Conservation (phyloP, 2,113 vertebrate genomes). For the Pelodiscus sinensis region DNA sequence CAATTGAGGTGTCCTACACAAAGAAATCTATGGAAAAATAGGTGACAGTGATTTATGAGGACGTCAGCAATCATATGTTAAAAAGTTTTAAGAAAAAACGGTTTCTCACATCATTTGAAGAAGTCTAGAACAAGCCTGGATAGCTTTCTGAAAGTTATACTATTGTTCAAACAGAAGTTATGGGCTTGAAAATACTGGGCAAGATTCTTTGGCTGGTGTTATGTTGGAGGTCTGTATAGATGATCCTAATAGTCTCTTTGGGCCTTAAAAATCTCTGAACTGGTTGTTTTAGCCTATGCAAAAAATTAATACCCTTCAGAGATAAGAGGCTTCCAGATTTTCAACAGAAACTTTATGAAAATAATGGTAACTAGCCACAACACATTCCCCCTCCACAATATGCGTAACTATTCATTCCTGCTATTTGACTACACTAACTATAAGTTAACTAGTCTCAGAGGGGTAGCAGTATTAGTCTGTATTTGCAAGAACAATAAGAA, state of each 20-base stretch:
- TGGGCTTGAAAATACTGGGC: fast-evolving
- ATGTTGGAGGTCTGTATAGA: not conserved
- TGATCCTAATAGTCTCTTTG: not conserved
- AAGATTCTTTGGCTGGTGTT: not conserved
- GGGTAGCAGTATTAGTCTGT: no score
- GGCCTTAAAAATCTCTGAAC: not conserved
- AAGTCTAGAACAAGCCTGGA: fast-evolving
- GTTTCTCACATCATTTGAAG: not conserved
- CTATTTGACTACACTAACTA: not conserved
- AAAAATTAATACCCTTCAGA: not conserved
- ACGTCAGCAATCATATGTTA: fast-evolving
- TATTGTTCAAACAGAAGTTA: not conserved
- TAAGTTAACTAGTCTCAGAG: not conserved
- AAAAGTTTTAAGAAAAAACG: fast-evolving
- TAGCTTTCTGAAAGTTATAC: not conserved
- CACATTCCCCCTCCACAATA: slow-evolving; percentile 59
- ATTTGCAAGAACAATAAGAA: no score
- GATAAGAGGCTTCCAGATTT: not conserved
- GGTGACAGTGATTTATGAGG: fast-evolving
- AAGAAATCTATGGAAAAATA: not conserved
- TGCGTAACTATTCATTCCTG: slow-evolving; percentile 52
- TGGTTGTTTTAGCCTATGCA: not conserved
- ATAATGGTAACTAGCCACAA: not conserved
- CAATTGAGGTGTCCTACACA: not conserved
- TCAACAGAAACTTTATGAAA: not conserved